Evolutionary conservation across 1,140 invertebrate species (phyloP), one percentile per base, ranked within the genome.

Genomic region (Lysiphlebus fabarum): DNA sequence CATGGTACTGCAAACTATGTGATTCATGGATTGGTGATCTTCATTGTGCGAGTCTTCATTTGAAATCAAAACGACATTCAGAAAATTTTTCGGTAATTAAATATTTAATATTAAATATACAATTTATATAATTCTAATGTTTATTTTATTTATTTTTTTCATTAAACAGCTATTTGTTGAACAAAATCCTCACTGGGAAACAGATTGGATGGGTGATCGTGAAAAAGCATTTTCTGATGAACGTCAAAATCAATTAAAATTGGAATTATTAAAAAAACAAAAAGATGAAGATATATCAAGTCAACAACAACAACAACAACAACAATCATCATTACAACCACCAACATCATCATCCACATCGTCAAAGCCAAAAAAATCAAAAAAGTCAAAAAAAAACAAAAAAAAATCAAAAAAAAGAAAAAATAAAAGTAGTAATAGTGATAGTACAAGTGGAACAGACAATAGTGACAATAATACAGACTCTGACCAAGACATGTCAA

Each of bases 1-100:
- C 90, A n/a, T 93, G 91, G 91, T 94, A 90, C 76, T 94, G 91
- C 74, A 90, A 90, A 69, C 80, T 94, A 38, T 94, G 91, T 66
- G 86, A 90, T 71, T 81, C 85, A 61, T 94, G 90, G 87, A 91
- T 93, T 64, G 91, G 91, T 0, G 91, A 94, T 74, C 82, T 91
- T 44, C 89, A 92, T 74, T 92, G 91, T 75, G 90, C 90, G 8
- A 90, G 88, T 33, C 82, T 89, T 5, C 91, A 94, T 79, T 78
- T 94, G 47, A 92, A 92, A 69, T 91, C 88, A 0, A 80, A 86
- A 54, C 72, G 81, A 6, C 91, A 94, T 76, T 86, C 87, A 56
- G 85, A 88, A 62, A 90, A 90, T 72, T 93, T 89, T 75, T 82
- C 85, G 44, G 91, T 92, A 76, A 85, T 84, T 83, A 53, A 26